These are phyloP conservation scores for Leptodactylus fuscus DNA, from an alignment of 2,113 vertebrate species.

Conservation along the genomic window DNA sequence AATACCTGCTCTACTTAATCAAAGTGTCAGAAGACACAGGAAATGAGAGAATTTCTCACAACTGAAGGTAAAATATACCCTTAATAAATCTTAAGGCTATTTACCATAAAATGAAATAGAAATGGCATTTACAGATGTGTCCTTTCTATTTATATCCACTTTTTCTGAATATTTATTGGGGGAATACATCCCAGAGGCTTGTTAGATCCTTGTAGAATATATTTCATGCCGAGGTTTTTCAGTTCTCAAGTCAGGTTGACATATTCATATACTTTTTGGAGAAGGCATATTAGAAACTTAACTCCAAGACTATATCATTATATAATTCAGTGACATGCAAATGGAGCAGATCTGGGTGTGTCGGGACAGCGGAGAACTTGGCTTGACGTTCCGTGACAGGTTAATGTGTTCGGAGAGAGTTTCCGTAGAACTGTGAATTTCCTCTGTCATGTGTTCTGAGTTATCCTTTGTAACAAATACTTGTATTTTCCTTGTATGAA, in stretches of 20 bases:
- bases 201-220: neutral
- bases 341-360: neutral
- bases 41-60: conserved; percentile 16
- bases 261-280: conserved; percentile 24
- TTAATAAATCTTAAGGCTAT: conserved; percentile 48
- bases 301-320: neutral
- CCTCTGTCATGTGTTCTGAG: too few species aligned
- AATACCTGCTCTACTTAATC: conserved; percentile 42
- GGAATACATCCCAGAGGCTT: conserved; percentile 33
- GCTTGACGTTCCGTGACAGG: neutral
- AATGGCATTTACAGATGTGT: conserved; percentile 42
- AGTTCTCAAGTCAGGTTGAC: conserved; percentile 3
- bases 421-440: too few species aligned
- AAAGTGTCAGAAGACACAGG: conserved; percentile 41
- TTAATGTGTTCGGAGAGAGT: neutral
- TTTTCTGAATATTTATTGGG: conserved; percentile 46
- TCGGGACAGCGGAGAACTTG: neutral
- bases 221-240: neutral
- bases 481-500: too few species aligned
- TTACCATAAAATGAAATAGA: conserved; percentile 48
- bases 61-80: conserved; percentile 36
- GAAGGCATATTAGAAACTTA: neutral
- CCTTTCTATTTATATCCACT: conserved; percentile 38
- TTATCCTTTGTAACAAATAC: too few species aligned
- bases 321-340: neutral